Percentiles rank a stretch among this genome's conserved stretches.
phyloP scores from a whole-genome alignment of 23 tunicate genomes.

The Botrylloides violaceus region DNA sequence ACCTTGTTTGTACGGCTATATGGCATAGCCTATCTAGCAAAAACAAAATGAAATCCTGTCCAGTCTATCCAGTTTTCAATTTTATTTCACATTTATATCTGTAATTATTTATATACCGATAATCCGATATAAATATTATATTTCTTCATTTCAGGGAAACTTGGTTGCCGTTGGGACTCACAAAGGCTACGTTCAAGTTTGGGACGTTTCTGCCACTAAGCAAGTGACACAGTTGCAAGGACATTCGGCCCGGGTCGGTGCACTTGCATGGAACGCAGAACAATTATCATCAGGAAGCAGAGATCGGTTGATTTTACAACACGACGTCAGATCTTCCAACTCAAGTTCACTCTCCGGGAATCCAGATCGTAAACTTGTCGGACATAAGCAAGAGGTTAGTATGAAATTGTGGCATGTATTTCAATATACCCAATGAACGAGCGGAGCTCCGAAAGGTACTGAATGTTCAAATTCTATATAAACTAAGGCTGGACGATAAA shows the following conservation, averaged over 20 bases:
- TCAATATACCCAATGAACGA: not conserved
- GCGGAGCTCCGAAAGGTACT: no score
- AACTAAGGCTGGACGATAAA: no score
- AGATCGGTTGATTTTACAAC: slow-evolving; percentile 80
- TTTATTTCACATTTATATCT: no score
- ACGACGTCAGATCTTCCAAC: slow-evolving; percentile 56
- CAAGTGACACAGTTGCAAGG: slow-evolving; percentile 66
- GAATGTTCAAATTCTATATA: no score
- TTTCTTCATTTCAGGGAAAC: slow-evolving; percentile 46
- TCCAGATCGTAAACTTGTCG: slow-evolving; percentile 70
- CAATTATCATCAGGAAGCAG: slow-evolving; percentile 92
- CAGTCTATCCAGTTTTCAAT: no score
- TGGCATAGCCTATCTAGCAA: no score
- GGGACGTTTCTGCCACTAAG: slow-evolving; percentile 79
- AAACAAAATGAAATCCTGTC: no score
- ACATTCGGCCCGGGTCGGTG: slow-evolving; percentile 89
- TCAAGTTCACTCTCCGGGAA: slow-evolving; percentile 30
- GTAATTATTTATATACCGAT: no score
- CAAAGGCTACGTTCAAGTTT: slow-evolving; percentile 88
- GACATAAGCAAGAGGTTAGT: slow-evolving; percentile 91
- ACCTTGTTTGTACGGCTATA: no score
- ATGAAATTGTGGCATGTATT: not conserved
- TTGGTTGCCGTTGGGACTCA: slow-evolving; percentile 91
- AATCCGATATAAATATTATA: no score
- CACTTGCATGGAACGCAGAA: slow-evolving; percentile 97